Conservation (phyloP, 2,797 vertebrate species). For the Simalia tracyae region DNA sequence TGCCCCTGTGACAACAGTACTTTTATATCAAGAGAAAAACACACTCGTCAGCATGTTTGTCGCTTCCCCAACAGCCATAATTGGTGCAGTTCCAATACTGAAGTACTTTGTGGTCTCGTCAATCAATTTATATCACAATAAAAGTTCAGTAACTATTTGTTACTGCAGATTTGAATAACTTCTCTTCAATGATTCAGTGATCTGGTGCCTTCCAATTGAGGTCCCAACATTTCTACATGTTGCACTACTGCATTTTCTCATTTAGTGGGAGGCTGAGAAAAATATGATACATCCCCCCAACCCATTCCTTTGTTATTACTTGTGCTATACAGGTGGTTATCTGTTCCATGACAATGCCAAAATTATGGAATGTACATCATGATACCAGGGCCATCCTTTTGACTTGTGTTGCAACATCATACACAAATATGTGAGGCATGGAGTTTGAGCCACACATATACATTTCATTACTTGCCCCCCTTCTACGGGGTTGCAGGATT, state of each 20-base stretch:
- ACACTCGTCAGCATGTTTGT: background rate
- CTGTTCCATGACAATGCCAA: background rate
- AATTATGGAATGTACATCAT: background rate
- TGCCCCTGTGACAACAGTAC: background rate
- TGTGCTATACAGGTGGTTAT: background rate
- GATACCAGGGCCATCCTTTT: background rate
- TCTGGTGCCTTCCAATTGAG: background rate
- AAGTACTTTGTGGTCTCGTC: background rate
- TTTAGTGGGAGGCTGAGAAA: background rate
- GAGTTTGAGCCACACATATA: too few relatives aligned
- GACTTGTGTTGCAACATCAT: background rate
- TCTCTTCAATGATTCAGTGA: background rate
- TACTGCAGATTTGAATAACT: too few relatives aligned
- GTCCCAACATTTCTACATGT: background rate
- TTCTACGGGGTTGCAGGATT: too few relatives aligned
- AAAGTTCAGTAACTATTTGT: background rate
- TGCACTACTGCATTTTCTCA: background rate
- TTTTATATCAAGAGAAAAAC: accelerated
- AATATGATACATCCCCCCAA: background rate
- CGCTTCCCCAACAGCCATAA: background rate
- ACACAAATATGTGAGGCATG: too few relatives aligned
- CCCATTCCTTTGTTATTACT: too few relatives aligned
- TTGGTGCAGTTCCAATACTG: background rate
- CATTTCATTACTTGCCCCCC: too few relatives aligned
- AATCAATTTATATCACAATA: background rate